A percentile compares a stretch with the other conserved stretches of the same genome.
These are phyloP conservation scores for Podarcis siculus DNA, from an alignment of 2,797 vertebrate genomes.

Conservation along the genomic window DNA sequence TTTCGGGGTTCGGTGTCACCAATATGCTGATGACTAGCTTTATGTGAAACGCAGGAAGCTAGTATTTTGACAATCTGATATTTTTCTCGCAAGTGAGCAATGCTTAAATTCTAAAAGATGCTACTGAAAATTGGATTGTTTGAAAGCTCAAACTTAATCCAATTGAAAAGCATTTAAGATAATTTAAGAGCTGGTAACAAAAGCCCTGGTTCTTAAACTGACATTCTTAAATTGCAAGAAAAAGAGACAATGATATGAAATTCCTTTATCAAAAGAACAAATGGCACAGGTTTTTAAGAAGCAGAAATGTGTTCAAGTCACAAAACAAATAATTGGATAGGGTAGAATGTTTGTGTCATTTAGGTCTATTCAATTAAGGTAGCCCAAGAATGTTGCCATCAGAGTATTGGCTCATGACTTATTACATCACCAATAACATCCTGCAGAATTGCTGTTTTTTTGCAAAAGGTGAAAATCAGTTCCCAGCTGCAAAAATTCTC, in stretches of 20 bases:
- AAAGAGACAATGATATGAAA: background rate
- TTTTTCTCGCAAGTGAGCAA: background rate
- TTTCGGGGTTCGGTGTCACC: too few species aligned
- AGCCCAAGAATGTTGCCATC: background rate
- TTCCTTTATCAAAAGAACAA: background rate
- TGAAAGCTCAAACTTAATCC: constrained; percentile 10
- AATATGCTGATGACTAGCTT: too few species aligned
- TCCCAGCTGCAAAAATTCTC: background rate
- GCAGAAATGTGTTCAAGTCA: background rate
- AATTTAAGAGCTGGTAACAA: background rate
- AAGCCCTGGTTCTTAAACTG: background rate
- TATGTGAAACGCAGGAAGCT: background rate
- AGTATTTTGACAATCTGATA: constrained; percentile 2
- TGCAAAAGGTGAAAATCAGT: background rate
- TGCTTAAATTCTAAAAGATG: background rate
- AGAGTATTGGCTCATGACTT: background rate
- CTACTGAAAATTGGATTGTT: background rate
- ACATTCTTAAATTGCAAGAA: background rate
- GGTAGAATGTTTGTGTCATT: background rate
- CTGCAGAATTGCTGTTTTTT: background rate
- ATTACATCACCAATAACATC: background rate
- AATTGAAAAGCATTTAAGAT: constrained; percentile 17
- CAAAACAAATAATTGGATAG: background rate
- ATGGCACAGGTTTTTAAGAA: background rate
- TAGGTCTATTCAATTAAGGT: background rate